Conservation (phyloP, 2,113 vertebrate species). For the Syngnathoides biaculeatus region DNA sequence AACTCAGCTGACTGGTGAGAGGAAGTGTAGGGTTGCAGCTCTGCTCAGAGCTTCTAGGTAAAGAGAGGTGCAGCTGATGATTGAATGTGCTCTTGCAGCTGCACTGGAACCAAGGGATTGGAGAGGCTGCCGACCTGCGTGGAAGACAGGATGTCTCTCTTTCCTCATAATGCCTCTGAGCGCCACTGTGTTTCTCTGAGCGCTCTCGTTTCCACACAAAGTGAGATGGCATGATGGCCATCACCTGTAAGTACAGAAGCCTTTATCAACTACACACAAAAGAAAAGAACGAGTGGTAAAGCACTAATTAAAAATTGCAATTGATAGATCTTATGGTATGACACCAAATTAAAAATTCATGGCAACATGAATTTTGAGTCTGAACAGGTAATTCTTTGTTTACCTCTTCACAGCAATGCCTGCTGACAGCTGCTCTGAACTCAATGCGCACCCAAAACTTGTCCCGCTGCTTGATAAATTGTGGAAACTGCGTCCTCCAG, state of each 20-base stretch:
- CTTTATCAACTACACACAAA: background rate
- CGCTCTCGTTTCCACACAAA: constrained; percentile 87
- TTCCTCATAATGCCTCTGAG: constrained; percentile 75
- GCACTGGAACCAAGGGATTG: constrained; percentile 78
- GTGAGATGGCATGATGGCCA: constrained; percentile 89
- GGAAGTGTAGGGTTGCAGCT: background rate
- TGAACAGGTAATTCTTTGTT: background rate
- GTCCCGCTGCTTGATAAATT: constrained; percentile 87
- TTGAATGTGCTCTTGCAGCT: constrained; percentile 38
- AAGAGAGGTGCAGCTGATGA: background rate
- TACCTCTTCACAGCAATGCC: constrained; percentile 94
- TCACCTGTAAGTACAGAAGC: constrained; percentile 75
- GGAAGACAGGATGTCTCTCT: constrained; percentile 58
- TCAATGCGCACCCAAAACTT: constrained; percentile 87
- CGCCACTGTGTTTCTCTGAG: constrained; percentile 83
- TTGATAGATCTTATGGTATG: constrained; percentile 2
- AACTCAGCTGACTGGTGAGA: constrained; percentile 3
- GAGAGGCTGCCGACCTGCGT: constrained; percentile 78
- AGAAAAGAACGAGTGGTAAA: background rate
- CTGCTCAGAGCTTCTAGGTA: constrained; percentile 14
- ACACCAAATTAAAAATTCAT: constrained; percentile 9
- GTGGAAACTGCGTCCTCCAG: constrained; percentile 85
- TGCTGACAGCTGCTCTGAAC: constrained; percentile 91
- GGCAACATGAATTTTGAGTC: background rate
- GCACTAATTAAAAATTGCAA: background rate